A percentile compares a stretch with the other conserved stretches of the same genome.
These are phyloP conservation scores for Zele albiditarsus DNA, from an alignment of 2,888 invertebrate species.

Conservation along the genomic window DNA sequence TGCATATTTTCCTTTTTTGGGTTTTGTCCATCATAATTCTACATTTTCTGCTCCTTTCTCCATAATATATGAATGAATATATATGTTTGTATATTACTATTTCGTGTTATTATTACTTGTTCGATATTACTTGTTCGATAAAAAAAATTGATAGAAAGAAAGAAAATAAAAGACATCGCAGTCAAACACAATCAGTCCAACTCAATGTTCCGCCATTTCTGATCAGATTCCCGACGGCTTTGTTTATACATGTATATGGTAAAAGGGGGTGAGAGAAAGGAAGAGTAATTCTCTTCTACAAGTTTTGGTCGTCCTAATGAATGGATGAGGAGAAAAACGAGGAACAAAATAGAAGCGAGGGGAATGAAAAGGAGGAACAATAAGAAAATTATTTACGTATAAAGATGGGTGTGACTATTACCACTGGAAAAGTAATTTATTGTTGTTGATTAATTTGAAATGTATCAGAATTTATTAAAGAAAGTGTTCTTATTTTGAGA, in stretches of 20 bases:
- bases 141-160: constrained; percentile 7
- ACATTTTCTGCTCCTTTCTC: constrained; percentile 2
- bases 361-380: too few species aligned
- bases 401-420: too few species aligned
- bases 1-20: constrained; percentile 33
- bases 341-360: too few species aligned
- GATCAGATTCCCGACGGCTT: constrained; percentile 41
- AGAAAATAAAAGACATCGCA: constrained; percentile 61
- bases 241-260: constrained; percentile 31
- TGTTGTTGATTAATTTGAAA: too few species aligned
- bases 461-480: too few species aligned
- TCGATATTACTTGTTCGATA: neutral
- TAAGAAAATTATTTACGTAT: too few species aligned
- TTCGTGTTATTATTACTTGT: neutral
- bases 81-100: neutral
- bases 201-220: constrained; percentile 49
- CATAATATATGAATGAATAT: neutral
- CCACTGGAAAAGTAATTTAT: too few species aligned
- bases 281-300: neutral
- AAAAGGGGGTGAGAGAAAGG: constrained; percentile 15
- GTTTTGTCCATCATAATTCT: constrained; percentile 16
- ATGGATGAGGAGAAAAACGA: too few species aligned
- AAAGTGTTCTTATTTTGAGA: too few species aligned
- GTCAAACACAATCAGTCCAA: constrained; percentile 64
- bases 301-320: neutral